Base-by-base conservation (phyloP, 1,140 invertebrate genomes). In the Drosophila erecta region DNA sequence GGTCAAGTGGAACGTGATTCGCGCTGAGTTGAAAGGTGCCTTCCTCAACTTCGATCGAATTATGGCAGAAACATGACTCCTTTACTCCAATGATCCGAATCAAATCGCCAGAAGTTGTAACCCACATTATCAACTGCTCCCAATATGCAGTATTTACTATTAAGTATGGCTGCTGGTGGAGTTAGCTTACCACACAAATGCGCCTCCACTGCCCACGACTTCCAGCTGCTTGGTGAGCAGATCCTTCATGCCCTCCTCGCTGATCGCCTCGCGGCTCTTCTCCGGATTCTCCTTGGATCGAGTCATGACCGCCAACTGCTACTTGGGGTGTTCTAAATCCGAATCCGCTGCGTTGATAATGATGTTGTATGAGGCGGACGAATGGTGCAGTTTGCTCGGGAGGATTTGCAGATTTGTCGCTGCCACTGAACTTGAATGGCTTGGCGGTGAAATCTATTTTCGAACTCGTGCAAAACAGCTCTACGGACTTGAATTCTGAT, bases 141-240 rank as follows among this genome's bases (percentile, higher is more conserved):
- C 10, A 44, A 20, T 43, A 4, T 2, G 38, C 2, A 40, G 3
- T 8, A 8, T 15, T 41, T 3, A 15, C 7, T 41, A 15, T 10
- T 30, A 30, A 30, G 3, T 30, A 8, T 7, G 8, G 7, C 27
- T 30, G 3, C 2, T 22, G 22, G 22, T 24, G 4, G 4, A 24
- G 14, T 38, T 38, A 3, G 35, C 74, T 89, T 78, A 92, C 91
- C 91, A 92, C 6, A 92, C 91, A 66, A 89, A 92, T 6, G 74
- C 76, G 4, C 91, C 91, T 10, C 91, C 86, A 47, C 76, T 86
- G 44, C 91, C 91, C 2, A 91, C 75, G 1, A 84, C 57, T 62
- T 92, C 91, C 69, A 92, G 58, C 55, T 92, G 90, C 67, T 91
- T 90, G 49, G 87, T 87, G 5, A 92, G 83, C 57, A 91, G 56